Conservation (phyloP, 2,797 vertebrate genomes). For the Schizopygopsis malacanthus region DNA sequence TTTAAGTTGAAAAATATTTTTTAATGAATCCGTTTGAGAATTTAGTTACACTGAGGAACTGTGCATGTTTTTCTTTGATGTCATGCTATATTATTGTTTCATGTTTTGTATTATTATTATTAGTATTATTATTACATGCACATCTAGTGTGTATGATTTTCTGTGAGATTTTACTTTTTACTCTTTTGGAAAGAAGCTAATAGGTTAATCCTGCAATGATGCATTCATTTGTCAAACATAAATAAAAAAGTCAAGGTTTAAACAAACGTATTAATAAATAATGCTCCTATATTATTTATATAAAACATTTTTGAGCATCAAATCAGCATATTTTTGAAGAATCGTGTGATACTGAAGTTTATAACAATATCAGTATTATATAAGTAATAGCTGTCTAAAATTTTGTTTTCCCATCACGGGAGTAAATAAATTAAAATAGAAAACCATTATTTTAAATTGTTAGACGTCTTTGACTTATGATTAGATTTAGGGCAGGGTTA, state of each 20-base stretch:
- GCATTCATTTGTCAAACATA: background rate
- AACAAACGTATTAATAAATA: too few species aligned
- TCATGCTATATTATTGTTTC: background rate
- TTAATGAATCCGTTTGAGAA: slow-evolving; percentile 27
- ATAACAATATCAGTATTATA: too few species aligned
- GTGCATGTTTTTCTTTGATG: background rate
- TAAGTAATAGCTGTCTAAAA: too few species aligned
- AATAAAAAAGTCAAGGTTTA: too few species aligned
- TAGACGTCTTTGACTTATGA: background rate
- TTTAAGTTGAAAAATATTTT: slow-evolving; percentile 15
- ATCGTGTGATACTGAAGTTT: too few species aligned
- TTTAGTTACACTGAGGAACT: background rate
- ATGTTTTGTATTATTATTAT: background rate
- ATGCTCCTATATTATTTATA: too few species aligned
- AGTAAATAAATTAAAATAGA: too few species aligned
- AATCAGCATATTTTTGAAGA: too few species aligned
- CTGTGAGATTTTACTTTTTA: background rate
- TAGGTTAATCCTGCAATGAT: background rate
- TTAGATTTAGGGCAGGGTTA: background rate
- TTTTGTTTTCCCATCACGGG: too few species aligned
- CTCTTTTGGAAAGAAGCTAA: background rate
- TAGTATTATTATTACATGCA: background rate
- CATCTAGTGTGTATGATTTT: background rate
- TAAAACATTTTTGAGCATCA: too few species aligned
- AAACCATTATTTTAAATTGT: too few species aligned